Percentiles rank a stretch among this genome's conserved stretches.
These are phyloP conservation scores for Tenthredo livida DNA, from an alignment of 2,888 invertebrate species.

Conservation along the genomic window DNA sequence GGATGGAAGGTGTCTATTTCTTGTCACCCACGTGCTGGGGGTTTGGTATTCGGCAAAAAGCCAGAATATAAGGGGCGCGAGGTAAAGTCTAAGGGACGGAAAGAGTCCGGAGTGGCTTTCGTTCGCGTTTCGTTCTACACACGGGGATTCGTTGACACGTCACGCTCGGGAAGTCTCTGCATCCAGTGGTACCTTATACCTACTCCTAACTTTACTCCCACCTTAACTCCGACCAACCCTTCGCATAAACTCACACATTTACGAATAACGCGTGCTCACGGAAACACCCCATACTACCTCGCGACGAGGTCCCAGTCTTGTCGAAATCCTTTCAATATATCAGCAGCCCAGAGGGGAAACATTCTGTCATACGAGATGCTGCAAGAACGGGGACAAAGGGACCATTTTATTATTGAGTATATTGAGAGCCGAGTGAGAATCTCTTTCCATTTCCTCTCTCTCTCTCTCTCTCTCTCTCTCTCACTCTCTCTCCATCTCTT, in stretches of 20 bases:
- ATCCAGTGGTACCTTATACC: constrained; percentile 51
- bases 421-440: constrained; percentile 40
- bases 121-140: constrained; percentile 47
- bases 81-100: constrained; percentile 2
- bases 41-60: constrained; percentile 5
- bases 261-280: constrained; percentile 56
- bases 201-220: constrained; percentile 54
- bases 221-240: constrained; percentile 52
- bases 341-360: constrained; percentile 57
- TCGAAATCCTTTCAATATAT: constrained; percentile 67
- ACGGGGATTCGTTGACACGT: constrained; percentile 59
- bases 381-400: constrained; percentile 63
- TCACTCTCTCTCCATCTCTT: neutral
- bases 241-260: constrained; percentile 43
- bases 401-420: constrained; percentile 70
- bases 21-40: neutral
- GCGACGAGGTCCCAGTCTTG: constrained; percentile 58
- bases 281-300: constrained; percentile 35
- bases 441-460: neutral
- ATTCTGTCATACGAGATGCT: constrained; percentile 62
- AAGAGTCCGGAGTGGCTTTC: constrained; percentile 46
- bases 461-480: neutral
- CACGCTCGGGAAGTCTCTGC: constrained; percentile 59
- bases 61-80: neutral
- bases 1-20: neutral